Evolutionary conservation across 2,113 vertebrate genomes (phyloP), one percentile per base, ranked within the genome.

Genomic region (Haplotaxodon microlepis): DNA sequence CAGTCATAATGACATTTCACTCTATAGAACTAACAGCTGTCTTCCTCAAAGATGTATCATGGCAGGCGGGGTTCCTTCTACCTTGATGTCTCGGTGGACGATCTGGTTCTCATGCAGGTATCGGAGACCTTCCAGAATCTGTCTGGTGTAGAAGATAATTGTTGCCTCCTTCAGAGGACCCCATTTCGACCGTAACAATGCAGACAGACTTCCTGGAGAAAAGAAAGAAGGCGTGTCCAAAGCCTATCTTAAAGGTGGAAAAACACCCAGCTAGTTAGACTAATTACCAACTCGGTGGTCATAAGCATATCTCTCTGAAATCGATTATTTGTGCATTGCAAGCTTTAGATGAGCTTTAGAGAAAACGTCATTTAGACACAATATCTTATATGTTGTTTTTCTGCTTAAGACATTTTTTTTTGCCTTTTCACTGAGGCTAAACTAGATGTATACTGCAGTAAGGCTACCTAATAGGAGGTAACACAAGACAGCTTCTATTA

Each of bases 61-160:
- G 19, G 24, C 17, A 9, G 27, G 7, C 9, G 6, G 3, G 13
- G 24, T 14, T 34, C 16, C 5, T 9, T 5, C 29, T 93, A 99
- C 99, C 98, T 99, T 99, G 94, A 99, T 99, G 91, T 99, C 99
- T 89, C 99, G 92, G 95, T 99, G 99, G 45, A 98, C 99, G 69
- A 99, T 99, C 96, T 99, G 99, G 96, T 99, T 99, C 73, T 99
- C 98, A 2, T 99, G 99, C 78, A 99, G 97, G 90, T 99, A 99
- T 56, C 98, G 97, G 84, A 99, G 97, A 57, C 99, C 99, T 96
- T 99, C 98, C 89, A 99, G 97, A 95, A 99, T 99, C 95, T 99
- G 99, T 76, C 98, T 97, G 84, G 99, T 99, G 93, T 99, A 99
- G 96, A 99, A 99, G 80, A 98, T 98, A 47, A 99, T 99, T 3